These are phyloP conservation scores for Neopelma chrysocephalum DNA, from an alignment of 2,797 vertebrate species.

Conservation along the genomic window DNA sequence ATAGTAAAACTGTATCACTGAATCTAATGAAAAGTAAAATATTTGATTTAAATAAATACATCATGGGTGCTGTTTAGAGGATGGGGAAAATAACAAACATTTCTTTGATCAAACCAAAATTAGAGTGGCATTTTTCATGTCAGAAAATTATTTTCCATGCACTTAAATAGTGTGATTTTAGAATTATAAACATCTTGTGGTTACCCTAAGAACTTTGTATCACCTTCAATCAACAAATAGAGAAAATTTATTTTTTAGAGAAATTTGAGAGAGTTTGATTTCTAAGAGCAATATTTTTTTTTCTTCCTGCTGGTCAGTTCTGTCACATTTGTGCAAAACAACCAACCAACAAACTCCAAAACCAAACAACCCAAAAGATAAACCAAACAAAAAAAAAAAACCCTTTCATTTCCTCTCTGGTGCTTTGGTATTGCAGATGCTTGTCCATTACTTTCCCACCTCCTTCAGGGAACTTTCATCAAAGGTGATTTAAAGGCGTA, in stretches of 20 bases:
- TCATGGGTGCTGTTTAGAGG: not conserved
- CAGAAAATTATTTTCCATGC: not conserved
- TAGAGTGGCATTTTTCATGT: fast-evolving
- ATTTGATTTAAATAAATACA: not conserved
- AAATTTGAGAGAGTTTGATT: not conserved
- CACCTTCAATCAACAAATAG: not conserved
- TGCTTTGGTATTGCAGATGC: not conserved
- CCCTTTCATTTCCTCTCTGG: not conserved
- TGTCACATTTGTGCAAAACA: not conserved
- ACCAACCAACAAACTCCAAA: not conserved
- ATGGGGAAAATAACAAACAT: not conserved
- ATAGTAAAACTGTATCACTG: not conserved
- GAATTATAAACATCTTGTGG: not conserved
- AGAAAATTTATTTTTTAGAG: not conserved
- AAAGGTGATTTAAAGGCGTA: not conserved
- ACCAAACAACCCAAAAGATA: no score
- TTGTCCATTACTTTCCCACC: not conserved
- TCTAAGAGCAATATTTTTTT: not conserved
- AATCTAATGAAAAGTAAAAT: not conserved
- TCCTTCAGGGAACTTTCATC: not conserved
- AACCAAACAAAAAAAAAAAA: not conserved
- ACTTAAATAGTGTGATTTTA: not conserved
- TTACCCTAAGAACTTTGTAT: not conserved
- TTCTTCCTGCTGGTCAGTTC: not conserved
- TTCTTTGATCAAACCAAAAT: not conserved